Conservation (phyloP, 35 echinoderm and acorn worm species). For the Diadema setosum region DNA sequence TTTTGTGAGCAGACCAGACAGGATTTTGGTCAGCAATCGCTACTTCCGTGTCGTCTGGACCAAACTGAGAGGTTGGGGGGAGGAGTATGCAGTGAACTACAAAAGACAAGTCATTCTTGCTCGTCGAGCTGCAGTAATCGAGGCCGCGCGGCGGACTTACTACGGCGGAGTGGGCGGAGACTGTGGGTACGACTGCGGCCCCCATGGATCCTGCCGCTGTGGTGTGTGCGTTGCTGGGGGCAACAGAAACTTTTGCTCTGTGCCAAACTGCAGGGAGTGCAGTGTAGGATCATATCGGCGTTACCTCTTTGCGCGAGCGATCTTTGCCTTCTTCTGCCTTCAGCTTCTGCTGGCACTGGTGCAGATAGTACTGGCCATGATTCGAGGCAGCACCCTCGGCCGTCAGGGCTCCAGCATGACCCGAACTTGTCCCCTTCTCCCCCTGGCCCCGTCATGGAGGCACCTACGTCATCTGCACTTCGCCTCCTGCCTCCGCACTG, state of each 20-base stretch:
- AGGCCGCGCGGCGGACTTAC: constrained; percentile 9
- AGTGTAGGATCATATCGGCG: not conserved
- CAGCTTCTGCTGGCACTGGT: constrained; percentile 13
- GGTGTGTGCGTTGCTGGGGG: constrained; percentile 58
- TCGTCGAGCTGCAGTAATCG: not conserved
- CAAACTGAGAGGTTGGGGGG: constrained; percentile 17
- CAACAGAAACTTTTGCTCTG: not conserved
- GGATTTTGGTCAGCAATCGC: constrained; percentile 38
- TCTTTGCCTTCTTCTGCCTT: not conserved
- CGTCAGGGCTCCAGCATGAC: not conserved
- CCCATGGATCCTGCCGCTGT: constrained; percentile 61
- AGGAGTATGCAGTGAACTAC: constrained; percentile 19
- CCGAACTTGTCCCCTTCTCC: not conserved
- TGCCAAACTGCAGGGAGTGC: constrained; percentile 53
- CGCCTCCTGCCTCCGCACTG: not conserved
- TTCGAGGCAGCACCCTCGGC: not conserved
- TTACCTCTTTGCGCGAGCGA: not conserved
- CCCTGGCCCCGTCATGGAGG: not conserved
- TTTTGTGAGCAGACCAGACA: constrained; percentile 72
- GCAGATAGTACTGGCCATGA: constrained; percentile 5
- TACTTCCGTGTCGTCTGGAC: constrained; percentile 4
- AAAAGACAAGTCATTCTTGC: constrained; percentile 25
- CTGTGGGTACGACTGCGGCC: constrained; percentile 68
- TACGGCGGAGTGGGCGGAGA: not conserved
- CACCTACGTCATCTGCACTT: not conserved